Evolutionary conservation across 2,797 vertebrate species (phyloP).

Genomic region (Aeoliscus strigatus): DNA sequence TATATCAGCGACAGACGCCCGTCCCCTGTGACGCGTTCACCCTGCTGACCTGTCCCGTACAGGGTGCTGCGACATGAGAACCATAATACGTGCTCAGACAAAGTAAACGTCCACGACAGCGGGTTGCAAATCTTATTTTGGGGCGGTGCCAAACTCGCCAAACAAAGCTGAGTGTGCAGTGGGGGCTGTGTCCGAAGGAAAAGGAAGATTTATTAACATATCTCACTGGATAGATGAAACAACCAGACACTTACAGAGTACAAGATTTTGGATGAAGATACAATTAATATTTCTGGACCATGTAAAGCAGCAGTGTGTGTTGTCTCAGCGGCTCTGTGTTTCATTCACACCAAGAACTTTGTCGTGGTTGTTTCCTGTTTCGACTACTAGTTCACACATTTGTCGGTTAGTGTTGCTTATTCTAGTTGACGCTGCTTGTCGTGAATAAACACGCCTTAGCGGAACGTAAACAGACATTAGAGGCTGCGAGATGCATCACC

Average conservation of each 20-base stretch:
- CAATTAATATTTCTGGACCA: no score
- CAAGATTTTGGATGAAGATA: constrained; percentile 63
- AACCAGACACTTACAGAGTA: constrained; percentile 53
- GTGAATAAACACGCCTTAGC: no score
- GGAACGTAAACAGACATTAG: no score
- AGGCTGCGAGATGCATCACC: no score
- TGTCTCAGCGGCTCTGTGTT: no score
- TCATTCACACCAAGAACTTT: no score
- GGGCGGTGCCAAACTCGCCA: constrained; percentile 61
- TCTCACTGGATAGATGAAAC: constrained; percentile 77
- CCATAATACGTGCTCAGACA: constrained; percentile 74
- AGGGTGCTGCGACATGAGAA: constrained; percentile 74
- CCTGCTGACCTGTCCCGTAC: constrained; percentile 68
- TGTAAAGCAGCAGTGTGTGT: no score
- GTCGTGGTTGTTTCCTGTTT: no score
- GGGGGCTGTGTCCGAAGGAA: constrained; percentile 66
- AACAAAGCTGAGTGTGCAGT: constrained; percentile 75
- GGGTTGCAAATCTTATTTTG: constrained; percentile 84
- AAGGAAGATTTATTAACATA: constrained; percentile 75
- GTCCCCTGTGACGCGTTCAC: constrained; percentile 64
- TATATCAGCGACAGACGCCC: constrained; percentile 51
- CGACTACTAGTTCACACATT: no score
- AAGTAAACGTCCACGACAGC: constrained; percentile 74
- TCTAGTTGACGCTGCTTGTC: no score
- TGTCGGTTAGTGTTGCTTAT: no score